Percentiles rank a stretch among this genome's conserved stretches.
These are phyloP conservation scores for Muricea muricata DNA, from an alignment of 92 coral and sea anemone genomes.

Conservation along the genomic window DNA sequence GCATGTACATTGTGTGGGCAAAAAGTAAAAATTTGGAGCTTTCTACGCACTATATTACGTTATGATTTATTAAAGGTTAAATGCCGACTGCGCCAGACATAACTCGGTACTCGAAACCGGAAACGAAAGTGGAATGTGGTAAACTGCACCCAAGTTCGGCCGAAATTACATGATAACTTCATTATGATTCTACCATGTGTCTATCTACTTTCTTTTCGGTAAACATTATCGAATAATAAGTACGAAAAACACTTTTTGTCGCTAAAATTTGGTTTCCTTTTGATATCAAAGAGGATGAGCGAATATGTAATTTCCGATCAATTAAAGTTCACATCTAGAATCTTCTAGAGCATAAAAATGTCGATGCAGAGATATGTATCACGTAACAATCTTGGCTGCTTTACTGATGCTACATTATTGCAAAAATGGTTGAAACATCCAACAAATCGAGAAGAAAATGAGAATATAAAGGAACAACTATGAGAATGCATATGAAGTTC, in stretches of 20 bases:
- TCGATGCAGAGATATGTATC: background rate
- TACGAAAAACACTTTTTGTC: background rate
- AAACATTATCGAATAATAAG: background rate
- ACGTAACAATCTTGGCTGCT: background rate
- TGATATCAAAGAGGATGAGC: background rate
- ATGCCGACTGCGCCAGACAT: background rate
- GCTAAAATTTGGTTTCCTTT: background rate
- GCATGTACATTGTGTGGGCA: too few relatives aligned
- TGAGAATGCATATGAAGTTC: background rate
- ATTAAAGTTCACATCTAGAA: slow-evolving; percentile 6
- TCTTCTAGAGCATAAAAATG: background rate
- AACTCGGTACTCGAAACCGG: background rate
- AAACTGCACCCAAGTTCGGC: background rate
- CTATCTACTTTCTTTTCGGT: background rate
- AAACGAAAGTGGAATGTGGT: slow-evolving; percentile 15
- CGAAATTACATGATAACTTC: background rate
- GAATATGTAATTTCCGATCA: background rate
- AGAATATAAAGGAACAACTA: background rate
- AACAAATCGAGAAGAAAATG: background rate
- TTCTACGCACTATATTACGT: background rate
- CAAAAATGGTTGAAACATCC: background rate
- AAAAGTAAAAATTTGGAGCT: too few relatives aligned
- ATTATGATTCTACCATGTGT: background rate
- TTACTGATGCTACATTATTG: background rate
- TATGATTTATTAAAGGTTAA: background rate